These are phyloP conservation scores for Trissonchulus latispiculum DNA, from an alignment of 2,888 invertebrate species.

Conservation along the genomic window DNA sequence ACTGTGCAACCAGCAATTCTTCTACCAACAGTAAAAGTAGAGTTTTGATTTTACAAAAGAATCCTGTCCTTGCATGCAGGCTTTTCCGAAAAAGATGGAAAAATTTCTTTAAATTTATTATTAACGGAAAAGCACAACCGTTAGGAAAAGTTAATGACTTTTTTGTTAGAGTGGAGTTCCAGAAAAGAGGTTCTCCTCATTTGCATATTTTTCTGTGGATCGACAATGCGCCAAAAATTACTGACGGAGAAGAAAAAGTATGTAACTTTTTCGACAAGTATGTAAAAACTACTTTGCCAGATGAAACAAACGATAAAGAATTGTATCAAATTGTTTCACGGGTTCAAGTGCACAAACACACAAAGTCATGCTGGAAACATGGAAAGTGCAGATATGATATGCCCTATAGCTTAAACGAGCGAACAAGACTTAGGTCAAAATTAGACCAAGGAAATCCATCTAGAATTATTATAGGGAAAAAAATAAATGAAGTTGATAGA, in stretches of 20 bases:
- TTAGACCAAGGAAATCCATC: background rate
- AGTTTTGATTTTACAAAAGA: background rate
- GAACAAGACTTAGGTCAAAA: background rate
- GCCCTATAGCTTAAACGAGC: background rate
- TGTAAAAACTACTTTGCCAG: background rate
- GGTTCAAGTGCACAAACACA: slow-evolving; percentile 9
- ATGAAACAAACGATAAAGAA: background rate
- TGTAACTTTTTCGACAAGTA: background rate
- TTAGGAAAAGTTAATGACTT: background rate
- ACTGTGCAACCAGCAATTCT: too few relatives aligned
- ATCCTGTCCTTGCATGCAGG: background rate
- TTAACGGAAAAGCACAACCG: background rate
- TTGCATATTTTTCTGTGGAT: slow-evolving; percentile 4
- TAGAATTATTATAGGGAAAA: background rate
- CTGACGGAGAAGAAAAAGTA: background rate
- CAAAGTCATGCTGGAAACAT: background rate
- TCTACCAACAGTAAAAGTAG: too few relatives aligned
- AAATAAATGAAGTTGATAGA: background rate
- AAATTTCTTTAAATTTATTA: background rate
- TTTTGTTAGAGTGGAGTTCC: slow-evolving; percentile 3
- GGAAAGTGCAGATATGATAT: background rate
- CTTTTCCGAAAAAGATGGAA: background rate
- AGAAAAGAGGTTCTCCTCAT: slow-evolving; percentile 7
- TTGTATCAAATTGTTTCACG: background rate
- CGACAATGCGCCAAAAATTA: slow-evolving; percentile 8